Evolutionary conservation across 1,140 invertebrate species (phyloP).

Genomic region (Gryon sp.): DNA sequence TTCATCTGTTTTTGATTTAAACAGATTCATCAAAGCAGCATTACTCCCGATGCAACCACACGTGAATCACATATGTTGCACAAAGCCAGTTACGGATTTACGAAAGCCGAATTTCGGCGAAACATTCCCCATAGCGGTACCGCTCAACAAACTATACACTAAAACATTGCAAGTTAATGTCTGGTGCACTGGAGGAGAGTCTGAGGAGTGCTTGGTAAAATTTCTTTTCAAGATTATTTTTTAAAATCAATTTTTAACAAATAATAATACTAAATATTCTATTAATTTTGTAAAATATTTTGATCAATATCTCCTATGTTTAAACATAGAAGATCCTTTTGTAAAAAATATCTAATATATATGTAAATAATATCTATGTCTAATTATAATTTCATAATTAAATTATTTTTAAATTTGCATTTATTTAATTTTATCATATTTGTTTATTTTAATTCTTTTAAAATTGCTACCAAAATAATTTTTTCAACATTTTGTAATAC

Average conservation of each 20-base stretch:
- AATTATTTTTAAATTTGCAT: not conserved
- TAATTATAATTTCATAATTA: too few species aligned
- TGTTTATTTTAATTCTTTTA: too few species aligned
- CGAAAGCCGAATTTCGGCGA: slow-evolving; percentile 90
- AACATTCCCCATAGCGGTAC: slow-evolving; percentile 87
- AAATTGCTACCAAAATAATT: too few species aligned
- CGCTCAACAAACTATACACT: slow-evolving; percentile 86
- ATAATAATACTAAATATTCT: too few species aligned
- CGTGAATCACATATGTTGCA: slow-evolving; percentile 84
- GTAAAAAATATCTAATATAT: too few species aligned
- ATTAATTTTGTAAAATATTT: too few species aligned
- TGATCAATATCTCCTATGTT: too few species aligned
- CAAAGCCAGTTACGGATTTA: slow-evolving; percentile 86
- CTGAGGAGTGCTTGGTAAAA: slow-evolving; percentile 90
- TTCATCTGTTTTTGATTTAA: too few species aligned
- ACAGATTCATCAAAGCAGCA: slow-evolving; percentile 89
- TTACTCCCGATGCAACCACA: slow-evolving; percentile 85
- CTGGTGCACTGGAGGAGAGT: slow-evolving; percentile 84
- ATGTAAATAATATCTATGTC: too few species aligned
- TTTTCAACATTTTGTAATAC: too few species aligned
- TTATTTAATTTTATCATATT: not conserved
- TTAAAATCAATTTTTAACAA: too few species aligned
- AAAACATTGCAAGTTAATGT: slow-evolving; percentile 95
- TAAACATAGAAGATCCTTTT: too few species aligned
- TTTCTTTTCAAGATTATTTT: slow-evolving; percentile 2